These are phyloP conservation scores for Caenorhabditis latens DNA, from an alignment of 1,140 invertebrate species.

Conservation along the genomic window DNA sequence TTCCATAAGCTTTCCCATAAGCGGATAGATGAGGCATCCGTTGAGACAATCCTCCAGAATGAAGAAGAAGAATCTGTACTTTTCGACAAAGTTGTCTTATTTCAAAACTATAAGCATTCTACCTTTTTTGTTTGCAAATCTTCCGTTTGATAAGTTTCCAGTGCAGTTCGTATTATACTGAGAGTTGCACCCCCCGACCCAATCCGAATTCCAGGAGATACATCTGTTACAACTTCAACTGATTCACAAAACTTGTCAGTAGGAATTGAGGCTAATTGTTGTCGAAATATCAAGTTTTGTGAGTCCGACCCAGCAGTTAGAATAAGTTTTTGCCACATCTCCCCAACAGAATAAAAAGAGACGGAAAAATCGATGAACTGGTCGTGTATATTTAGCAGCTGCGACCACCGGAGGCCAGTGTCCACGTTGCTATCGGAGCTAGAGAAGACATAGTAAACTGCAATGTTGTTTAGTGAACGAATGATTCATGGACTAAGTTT, in stretches of 20 bases:
- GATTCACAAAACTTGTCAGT: neutral
- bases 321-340: constrained; percentile 11
- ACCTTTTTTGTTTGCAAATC: constrained; percentile 24
- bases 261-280: neutral
- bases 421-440: constrained; percentile 30
- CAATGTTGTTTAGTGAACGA: too few species aligned
- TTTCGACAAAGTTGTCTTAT: neutral
- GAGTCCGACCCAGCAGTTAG: constrained; percentile 16
- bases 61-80: constrained; percentile 27
- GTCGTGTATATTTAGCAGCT: neutral
- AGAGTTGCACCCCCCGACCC: constrained; percentile 8
- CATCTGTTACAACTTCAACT: constrained; percentile 15
- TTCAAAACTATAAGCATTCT: neutral
- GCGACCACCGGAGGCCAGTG: neutral
- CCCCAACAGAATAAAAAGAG: neutral
- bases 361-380: neutral
- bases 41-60: constrained; percentile 57
- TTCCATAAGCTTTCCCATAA: constrained; percentile 38
- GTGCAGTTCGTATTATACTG: neutral
- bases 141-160: neutral
- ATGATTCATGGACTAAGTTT: too few species aligned
- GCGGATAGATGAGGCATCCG: constrained; percentile 51
- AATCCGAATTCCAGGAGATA: constrained; percentile 22
- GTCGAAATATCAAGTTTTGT: neutral
- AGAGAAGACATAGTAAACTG: neutral